phyloP scores from a whole-genome alignment of 2,797 vertebrate species.

The Cheirogaleus major region DNA sequence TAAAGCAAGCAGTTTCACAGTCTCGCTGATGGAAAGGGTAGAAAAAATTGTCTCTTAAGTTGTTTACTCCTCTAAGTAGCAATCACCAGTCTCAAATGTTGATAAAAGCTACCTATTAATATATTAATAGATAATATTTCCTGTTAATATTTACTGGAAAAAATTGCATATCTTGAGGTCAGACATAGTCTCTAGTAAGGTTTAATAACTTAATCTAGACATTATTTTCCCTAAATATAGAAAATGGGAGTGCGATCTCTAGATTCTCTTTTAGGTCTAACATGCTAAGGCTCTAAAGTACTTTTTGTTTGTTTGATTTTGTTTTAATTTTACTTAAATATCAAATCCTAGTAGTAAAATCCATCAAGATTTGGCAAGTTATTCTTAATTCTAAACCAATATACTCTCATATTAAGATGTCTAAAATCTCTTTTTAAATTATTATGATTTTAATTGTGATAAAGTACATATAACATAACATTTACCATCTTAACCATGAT shows the following conservation, averaged over 20 bases:
- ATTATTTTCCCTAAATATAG: neutral
- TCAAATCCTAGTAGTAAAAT: neutral
- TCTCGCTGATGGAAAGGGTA: conserved; percentile 10
- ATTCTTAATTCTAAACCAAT: neutral
- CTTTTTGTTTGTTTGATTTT: neutral
- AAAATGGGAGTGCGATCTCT: neutral
- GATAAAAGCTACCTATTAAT: conserved; percentile 3
- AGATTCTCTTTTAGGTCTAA: neutral
- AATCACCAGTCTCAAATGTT: conserved; percentile 43
- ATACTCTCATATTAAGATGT: neutral
- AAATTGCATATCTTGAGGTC: neutral
- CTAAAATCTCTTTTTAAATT: neutral
- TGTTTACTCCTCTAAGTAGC: neutral
- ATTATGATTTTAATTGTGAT: neutral
- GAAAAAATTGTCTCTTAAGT: neutral
- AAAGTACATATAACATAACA: neutral
- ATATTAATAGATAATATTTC: neutral
- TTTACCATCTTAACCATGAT: neutral
- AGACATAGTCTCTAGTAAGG: neutral
- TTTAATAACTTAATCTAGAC: neutral
- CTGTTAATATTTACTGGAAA: neutral
- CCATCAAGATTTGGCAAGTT: neutral
- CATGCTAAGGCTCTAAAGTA: neutral
- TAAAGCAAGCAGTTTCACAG: conserved; percentile 41
- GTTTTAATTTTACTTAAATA: neutral